phyloP scores from a whole-genome alignment of 2,888 invertebrate genomes.

The Volucella inflata region DNA sequence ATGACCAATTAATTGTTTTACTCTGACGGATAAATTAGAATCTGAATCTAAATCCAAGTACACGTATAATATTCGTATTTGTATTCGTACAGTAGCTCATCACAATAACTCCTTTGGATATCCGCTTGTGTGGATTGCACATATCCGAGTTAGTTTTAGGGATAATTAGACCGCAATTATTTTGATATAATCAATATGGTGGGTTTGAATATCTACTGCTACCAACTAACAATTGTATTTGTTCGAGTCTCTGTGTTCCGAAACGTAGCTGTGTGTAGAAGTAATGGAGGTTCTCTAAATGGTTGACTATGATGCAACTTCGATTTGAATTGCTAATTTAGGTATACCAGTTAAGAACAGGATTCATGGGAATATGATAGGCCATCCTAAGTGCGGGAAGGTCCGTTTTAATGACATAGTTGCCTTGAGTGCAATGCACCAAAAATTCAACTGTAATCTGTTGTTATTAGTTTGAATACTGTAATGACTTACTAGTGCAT shows the following conservation, averaged over 20 bases:
- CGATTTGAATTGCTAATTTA: conserved; percentile 73
- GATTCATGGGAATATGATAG: conserved; percentile 29
- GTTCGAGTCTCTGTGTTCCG: neutral
- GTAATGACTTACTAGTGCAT: conserved; percentile 24
- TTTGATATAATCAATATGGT: conserved; percentile 70
- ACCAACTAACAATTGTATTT: too few species aligned
- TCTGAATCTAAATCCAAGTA: too few species aligned
- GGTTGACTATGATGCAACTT: conserved; percentile 39
- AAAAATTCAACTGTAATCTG: conserved; percentile 22
- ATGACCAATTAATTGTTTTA: conserved; percentile 55
- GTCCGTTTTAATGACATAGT: conserved; percentile 28
- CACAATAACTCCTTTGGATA: conserved; percentile 57
- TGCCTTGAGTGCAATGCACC: conserved; percentile 38
- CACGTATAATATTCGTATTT: neutral
- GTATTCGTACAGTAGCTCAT: conserved; percentile 25
- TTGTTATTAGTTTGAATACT: conserved; percentile 39
- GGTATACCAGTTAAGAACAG: conserved; percentile 12
- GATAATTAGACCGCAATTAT: conserved; percentile 72
- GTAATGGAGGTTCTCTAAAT: too few species aligned
- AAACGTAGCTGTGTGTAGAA: conserved; percentile 15
- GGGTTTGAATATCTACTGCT: conserved; percentile 6
- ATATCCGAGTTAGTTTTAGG: conserved; percentile 61
- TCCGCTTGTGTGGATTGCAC: conserved; percentile 37
- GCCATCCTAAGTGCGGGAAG: conserved; percentile 9
- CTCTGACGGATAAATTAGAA: neutral